A percentile compares a stretch with the other conserved stretches of the same genome.
Evolutionary conservation across 2,113 vertebrate species (phyloP).

Genomic region (Nerophis ophidion): DNA sequence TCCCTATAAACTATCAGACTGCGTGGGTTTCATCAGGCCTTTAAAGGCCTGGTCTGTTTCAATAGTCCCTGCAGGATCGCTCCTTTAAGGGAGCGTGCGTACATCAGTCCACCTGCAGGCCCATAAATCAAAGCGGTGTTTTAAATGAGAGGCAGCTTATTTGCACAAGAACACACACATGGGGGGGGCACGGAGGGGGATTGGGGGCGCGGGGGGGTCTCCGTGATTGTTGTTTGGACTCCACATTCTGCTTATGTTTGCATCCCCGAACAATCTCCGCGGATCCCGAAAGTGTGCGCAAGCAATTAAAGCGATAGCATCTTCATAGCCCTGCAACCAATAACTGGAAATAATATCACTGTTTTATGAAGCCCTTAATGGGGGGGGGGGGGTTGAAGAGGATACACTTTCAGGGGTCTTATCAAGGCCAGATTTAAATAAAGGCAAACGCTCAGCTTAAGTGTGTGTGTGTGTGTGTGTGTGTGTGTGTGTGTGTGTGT

Average conservation of each 20-base stretch:
- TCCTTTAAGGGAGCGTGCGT: slow-evolving; percentile 13
- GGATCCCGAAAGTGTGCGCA: slow-evolving; percentile 68
- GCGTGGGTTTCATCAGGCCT: too few species aligned
- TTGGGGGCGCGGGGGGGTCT: too few species aligned
- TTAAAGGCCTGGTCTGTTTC: neutral
- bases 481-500: slow-evolving; percentile 47
- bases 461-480: slow-evolving; percentile 44
- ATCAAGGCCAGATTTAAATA: slow-evolving; percentile 70
- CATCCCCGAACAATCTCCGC: slow-evolving; percentile 71
- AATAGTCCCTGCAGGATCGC: neutral
- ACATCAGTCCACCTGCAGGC: slow-evolving; percentile 56
- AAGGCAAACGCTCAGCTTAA: slow-evolving; percentile 66
- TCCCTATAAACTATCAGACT: too few species aligned
- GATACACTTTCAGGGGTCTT: slow-evolving; percentile 66
- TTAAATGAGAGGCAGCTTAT: slow-evolving; percentile 67
- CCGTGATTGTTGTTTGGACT: slow-evolving; percentile 68
- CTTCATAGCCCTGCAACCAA: slow-evolving; percentile 72
- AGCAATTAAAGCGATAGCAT: slow-evolving; percentile 74
- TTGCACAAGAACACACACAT: slow-evolving; percentile 62
- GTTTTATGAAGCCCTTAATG: slow-evolving; percentile 75
- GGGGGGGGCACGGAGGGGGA: slow-evolving; percentile 29
- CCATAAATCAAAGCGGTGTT: slow-evolving; percentile 65
- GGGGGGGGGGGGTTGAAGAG: slow-evolving; percentile 63
- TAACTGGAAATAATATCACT: slow-evolving; percentile 73
- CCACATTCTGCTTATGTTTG: slow-evolving; percentile 72